Base-by-base conservation (phyloP, 2,113 vertebrate genomes). In the Macheiramphus alcinus region DNA sequence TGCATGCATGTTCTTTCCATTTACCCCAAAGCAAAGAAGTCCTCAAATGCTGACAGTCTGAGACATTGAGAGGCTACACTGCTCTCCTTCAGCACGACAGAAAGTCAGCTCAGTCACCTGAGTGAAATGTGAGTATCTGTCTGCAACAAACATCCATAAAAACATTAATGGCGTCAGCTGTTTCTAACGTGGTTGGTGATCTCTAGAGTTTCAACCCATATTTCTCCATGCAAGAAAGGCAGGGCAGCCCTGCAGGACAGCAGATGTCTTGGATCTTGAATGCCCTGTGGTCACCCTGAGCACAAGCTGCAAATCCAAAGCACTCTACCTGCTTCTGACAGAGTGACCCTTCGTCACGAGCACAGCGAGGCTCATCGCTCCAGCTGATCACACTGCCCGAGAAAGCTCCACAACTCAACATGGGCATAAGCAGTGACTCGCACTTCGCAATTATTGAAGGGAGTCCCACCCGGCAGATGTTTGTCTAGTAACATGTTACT, bases 381-480 rank as follows among this genome's bases (percentile, higher is more conserved):
- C 80, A 61, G 13, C 6, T 75, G 10, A 38, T 25, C 31, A 45
- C 55, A 15, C 0, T 0, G 22, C 7, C 65, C 52, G 63, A 52
- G 63, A 26, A 92, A 74, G 21, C 13, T 43, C 29, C 80, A 36
- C 26, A 3, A 3, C 10, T 53, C 61, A 62, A 13, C 7, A 0
- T 1, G 1, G 8, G 22, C 50, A 55, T 20, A 40, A 85, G 61
- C 1, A 9, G n/a, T 4, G 3, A 34, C 16, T 87, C 7, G 2
- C 14, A 18, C 4, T 4, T 67, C 0, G 0, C 16, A 42, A 1
- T 67, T 47, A 29, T 4, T 23, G 38, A 75, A 79, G 21, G 53
- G 13, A 71, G 4, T 58, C 65, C 48, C 25, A 21, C 13, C 4
- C 6, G 7, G 18, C 31, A 59, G n/a, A 32, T 19, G 21, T 40